Percentiles rank a stretch among this genome's conserved stretches.
phyloP scores from a whole-genome alignment of 2,888 invertebrate genomes.

The Drosophila engyochracea region DNA sequence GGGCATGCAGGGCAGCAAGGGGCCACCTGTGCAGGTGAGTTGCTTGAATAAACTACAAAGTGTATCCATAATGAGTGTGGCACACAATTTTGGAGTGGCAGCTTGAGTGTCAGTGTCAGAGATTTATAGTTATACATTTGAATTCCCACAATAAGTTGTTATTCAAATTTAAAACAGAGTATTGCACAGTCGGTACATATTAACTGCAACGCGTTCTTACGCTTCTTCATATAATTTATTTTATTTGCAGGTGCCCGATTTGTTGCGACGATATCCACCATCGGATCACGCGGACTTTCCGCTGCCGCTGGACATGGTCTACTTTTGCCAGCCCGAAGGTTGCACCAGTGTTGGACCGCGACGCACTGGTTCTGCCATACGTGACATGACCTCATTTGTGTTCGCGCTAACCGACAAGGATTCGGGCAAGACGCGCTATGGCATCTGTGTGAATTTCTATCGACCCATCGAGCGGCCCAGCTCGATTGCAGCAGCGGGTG shows the following conservation, averaged over 20 bases:
- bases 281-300: constrained; percentile 99
- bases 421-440: constrained; percentile 97
- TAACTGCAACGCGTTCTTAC: neutral
- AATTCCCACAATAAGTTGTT: neutral
- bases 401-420: constrained; percentile 99
- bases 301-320: constrained; percentile 98
- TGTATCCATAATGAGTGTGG: constrained; percentile 5
- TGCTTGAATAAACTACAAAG: neutral
- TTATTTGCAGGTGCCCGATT: constrained; percentile 93
- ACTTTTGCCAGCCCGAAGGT: constrained; percentile 99
- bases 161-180: neutral
- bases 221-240: neutral
- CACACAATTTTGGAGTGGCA: neutral
- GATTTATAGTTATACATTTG: neutral
- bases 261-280: constrained; percentile 97
- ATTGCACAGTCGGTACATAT: neutral
- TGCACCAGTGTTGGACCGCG: constrained; percentile 96
- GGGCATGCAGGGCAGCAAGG: constrained; percentile 87
- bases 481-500: constrained; percentile 34
- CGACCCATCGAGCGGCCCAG: constrained; percentile 92
- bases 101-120: neutral
- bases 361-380: constrained; percentile 89
- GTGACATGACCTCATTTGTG: constrained; percentile 98
- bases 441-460: constrained; percentile 99
- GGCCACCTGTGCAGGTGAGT: constrained; percentile 91